Evolutionary conservation across 2,113 vertebrate genomes (phyloP), one percentile per base, ranked within the genome.

Genomic region (Condylura cristata): DNA sequence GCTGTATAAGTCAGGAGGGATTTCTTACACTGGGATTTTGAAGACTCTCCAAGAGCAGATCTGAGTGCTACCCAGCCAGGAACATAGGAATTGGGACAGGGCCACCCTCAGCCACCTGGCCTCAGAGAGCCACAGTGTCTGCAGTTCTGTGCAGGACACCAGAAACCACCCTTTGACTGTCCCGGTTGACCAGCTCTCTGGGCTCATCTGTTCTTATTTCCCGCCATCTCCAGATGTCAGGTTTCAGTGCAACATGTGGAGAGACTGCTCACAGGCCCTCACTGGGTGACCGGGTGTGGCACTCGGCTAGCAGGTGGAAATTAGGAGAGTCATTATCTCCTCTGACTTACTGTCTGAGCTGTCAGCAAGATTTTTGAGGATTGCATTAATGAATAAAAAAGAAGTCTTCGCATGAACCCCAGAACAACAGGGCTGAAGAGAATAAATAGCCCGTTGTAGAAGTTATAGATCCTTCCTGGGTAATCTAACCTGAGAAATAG

Each of bases 261-360:
- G 32, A 44, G 70, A 37, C 6, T 2, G 16, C 1, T 34, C 22
- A 0, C 2, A 20, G 39, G 11, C 37, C 20, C 32, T 80, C 34
- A 11, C 17, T 8, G 17, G 71, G 17, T 20, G 17, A 68, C 0
- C 0, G 46, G 0, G 2, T 3, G 1, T 1, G 10, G 6, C 22
- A 30, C 28, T 51, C 82, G 12, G 9, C 34, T 66, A 48, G 76
- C 63, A 56, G 28, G 41, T 26, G 11, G 53, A 41, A 80, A 44
- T 26, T 3, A 46, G 14, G 28, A 48, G 66, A 51, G 68, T 10
- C 17, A 1, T 56, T 22, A 37, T 37, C 26, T 71, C n/a, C 63
- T 76, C 78, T 68, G 68, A 78, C 28, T 46, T 88, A 2, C n/a
- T 34, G 39, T 39, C 53, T 28, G 24, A 53, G 26, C 56, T 63